These are phyloP conservation scores for Drosophila lowei DNA, from an alignment of 1,140 invertebrate genomes.

Conservation along the genomic window DNA sequence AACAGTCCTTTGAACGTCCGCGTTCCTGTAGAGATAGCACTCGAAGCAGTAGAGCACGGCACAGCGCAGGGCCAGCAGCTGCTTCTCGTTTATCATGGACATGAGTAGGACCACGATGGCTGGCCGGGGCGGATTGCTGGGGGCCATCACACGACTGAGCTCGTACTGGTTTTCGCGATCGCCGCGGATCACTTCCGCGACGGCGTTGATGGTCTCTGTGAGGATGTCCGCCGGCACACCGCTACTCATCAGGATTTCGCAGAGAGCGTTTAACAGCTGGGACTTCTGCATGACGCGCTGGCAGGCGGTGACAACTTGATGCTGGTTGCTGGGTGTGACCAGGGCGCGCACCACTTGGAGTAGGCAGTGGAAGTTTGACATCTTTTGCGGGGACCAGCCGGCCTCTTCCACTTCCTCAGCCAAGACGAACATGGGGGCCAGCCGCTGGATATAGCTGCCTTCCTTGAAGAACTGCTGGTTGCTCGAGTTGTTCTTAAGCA, in stretches of 20 bases:
- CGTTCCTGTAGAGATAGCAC: constrained; percentile 97
- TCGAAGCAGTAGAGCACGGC: constrained; percentile 99
- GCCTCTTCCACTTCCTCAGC: constrained; percentile 88
- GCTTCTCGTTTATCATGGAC: constrained; percentile 99
- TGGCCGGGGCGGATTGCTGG: constrained; percentile 94
- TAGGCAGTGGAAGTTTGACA: constrained; percentile 96
- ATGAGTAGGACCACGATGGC: constrained; percentile 97
- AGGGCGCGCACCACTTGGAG: constrained; percentile 94
- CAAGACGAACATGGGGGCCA: constrained; percentile 93
- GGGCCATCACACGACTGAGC: constrained; percentile 95
- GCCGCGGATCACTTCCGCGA: constrained; percentile 97
- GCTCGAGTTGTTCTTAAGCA: constrained; percentile 97
- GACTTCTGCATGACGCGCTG: constrained; percentile 94
- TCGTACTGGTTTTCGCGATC: constrained; percentile 96
- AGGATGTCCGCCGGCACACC: constrained; percentile 98
- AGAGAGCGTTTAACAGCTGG: constrained; percentile 92
- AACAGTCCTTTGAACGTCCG: constrained; percentile 92
- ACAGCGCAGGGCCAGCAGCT: constrained; percentile 95
- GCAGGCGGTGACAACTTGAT: constrained; percentile 89
- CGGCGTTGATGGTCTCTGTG: constrained; percentile 97
- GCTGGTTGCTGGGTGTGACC: constrained; percentile 94
- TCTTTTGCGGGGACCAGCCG: constrained; percentile 97
- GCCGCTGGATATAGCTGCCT: constrained; percentile 95
- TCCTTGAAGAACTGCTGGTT: constrained; percentile 99
- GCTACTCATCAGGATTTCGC: constrained; percentile 95